Evolutionary conservation across 2,113 vertebrate species (phyloP).

Genomic region (Colaptes auratus): DNA sequence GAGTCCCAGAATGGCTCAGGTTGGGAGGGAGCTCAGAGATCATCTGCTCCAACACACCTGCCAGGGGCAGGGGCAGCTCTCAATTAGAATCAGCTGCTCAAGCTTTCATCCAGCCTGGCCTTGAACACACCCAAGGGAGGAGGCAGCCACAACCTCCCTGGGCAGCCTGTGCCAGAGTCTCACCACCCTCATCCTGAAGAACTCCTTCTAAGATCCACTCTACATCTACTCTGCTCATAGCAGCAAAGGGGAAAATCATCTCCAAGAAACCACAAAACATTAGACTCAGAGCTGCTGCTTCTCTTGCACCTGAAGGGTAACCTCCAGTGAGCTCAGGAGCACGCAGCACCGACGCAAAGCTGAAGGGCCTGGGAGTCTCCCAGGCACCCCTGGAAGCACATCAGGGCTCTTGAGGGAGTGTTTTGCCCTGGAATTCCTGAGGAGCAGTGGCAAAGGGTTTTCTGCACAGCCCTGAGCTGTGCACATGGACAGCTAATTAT

Average conservation of each 20-base stretch:
- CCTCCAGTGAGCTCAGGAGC: background rate
- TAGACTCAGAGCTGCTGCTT: background rate
- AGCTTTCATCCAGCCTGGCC: too few species aligned
- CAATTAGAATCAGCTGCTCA: too few species aligned
- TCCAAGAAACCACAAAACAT: background rate
- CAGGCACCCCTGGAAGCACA: background rate
- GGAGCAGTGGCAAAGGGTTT: background rate
- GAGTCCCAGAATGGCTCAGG: too few species aligned
- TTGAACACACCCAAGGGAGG: too few species aligned
- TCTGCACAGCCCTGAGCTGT: background rate
- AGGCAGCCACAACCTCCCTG: too few species aligned
- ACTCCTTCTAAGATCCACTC: too few species aligned
- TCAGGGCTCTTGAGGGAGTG: background rate
- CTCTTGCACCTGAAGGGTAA: background rate
- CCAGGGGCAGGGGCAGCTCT: too few species aligned
- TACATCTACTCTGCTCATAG: background rate
- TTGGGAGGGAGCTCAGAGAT: too few species aligned
- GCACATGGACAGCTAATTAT: accelerated
- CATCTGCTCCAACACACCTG: too few species aligned
- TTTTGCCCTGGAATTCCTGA: background rate
- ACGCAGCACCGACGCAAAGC: background rate
- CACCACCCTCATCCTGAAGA: too few species aligned
- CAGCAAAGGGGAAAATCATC: background rate
- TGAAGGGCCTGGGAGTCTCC: background rate
- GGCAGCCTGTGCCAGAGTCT: too few species aligned